Base-by-base conservation (phyloP, 2,113 vertebrate species). In the Lucifuga dentata region DNA sequence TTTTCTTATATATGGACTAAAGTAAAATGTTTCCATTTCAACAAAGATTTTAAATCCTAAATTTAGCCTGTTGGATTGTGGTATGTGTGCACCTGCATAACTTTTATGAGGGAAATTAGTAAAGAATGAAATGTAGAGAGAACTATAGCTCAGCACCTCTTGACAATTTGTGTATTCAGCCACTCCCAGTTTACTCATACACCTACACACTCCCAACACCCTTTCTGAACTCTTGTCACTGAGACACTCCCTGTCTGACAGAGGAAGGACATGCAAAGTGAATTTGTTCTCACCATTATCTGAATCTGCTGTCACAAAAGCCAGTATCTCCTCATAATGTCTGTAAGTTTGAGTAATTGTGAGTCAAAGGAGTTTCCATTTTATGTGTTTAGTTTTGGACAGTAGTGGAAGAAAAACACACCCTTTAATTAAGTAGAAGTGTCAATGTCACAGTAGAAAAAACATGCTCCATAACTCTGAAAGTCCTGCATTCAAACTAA, bases 241-340 rank as follows among this genome's bases (percentile, higher is more conserved):
- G 74, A 73, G 75, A 68, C 88, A 78, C 90, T 81, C 86, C 84
- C 75, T 78, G 64, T 69, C 70, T 43, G 53, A 73, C 58, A 70
- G 69, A 24, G 44, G 41, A 35, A 62, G 15, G n/a, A 12, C 16
- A 11, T 2, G 41, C 8, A 35, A 21, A 36, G 9, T 20, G 4
- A 33, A 40, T 45, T 36, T 67, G 61, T 67, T 76, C 20, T 73
- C 33, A 46, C 64, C 24, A 46, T 29, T 55, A 72, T 16, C 19
- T 3, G 11, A 11, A 76, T 66, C 55, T 26, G 65, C 68, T 67
- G 72, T 83, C 45, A 63, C 50, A 57, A 50, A 0, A 26, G 26
- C n/a, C 5, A 3, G 3, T 3, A 29, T 39, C 20, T 41, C n/a
- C 19, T 71, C 19, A 48, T 43, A 36, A n/a, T 29, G 33, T 55